Percentiles rank a stretch among this genome's conserved stretches.
These are phyloP conservation scores for Troides aeacus DNA, from an alignment of 2,888 invertebrate genomes.

Conservation along the genomic window DNA sequence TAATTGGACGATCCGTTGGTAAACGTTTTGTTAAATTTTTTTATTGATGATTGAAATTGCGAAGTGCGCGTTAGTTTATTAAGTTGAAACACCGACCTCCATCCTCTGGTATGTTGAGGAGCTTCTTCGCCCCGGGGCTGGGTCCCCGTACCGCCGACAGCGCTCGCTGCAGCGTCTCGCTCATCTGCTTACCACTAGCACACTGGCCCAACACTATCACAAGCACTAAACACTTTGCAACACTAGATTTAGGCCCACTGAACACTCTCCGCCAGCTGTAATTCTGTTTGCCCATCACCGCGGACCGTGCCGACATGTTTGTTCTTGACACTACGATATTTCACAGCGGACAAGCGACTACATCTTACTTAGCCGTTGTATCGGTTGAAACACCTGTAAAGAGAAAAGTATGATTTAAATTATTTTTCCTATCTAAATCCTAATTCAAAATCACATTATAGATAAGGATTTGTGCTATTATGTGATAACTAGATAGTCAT, in stretches of 20 bases:
- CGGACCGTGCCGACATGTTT: conserved; percentile 41
- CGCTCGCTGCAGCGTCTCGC: conserved; percentile 77
- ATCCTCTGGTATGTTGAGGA: conserved; percentile 77
- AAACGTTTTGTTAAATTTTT: conserved; percentile 13
- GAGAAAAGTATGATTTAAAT: not conserved
- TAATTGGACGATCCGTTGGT: conserved; percentile 20
- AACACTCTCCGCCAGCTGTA: conserved; percentile 56
- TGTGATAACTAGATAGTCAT: too few relatives aligned
- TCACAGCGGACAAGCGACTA: conserved; percentile 33
- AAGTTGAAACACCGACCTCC: conserved; percentile 59
- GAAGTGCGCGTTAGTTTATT: not conserved
- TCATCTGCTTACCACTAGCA: conserved; percentile 69
- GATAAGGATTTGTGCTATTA: too few relatives aligned
- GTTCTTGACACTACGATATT: conserved; percentile 20
- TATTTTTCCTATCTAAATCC: too few relatives aligned
- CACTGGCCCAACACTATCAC: conserved; percentile 53
- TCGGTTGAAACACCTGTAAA: conserved; percentile 46
- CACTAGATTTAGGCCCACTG: conserved; percentile 41
- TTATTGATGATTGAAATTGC: too few relatives aligned
- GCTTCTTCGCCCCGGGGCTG: conserved; percentile 76
- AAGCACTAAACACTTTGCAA: conserved; percentile 54
- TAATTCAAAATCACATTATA: not conserved
- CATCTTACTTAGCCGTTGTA: conserved; percentile 39
- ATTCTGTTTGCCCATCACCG: conserved; percentile 56
- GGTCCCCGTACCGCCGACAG: conserved; percentile 75